Base-by-base conservation (phyloP, 1,140 invertebrate species). In the Augochlora pura region DNA sequence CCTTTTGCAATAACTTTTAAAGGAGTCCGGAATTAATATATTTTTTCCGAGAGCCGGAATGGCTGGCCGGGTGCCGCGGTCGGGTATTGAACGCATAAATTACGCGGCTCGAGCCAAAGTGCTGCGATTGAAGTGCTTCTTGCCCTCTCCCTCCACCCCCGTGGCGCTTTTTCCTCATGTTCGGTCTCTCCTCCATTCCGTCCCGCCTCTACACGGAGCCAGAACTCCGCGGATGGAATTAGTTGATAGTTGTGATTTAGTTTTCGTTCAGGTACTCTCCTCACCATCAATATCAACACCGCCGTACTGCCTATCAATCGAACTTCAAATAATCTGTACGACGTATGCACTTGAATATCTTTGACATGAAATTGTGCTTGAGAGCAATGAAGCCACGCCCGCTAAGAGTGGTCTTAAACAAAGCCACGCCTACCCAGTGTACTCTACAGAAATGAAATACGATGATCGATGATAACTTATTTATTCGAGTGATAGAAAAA, bases 51-150 rank as follows among this genome's bases (percentile, higher is more conserved):
- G 74, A 38, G 68, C 39, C 62, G 64, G 52, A 66, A 76, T 62
- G 67, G 57, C 75, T 77, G 75, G 75, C 57, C 67, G 57, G 59
- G 74, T 62, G 25, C 79, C 73, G 73, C 79, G 73, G 68, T 83
- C 77, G 73, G 62, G 78, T 90, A 89, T 90, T 89, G 89, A 90
- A 89, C 87, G 88, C 88, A 90, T 90, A 90, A 90, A 89, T 90
- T 90, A 88, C 73, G 64, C 80, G 80, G 81, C 70, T 82, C 66
- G 21, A 42, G 70, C 57, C 73, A 71, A 85, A 80, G 65, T 80
- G 77, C 79, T 84, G 80, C 87, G 83, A 84, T 89, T 83, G 83
- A 83, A 87, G 71, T 86, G 70, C 83, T 86, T 85, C 80, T 77
- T 85, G 80, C 80, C 65, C 54, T 25, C 21, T 9, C 14, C 49